A percentile compares a stretch with the other conserved stretches of the same genome.
phyloP scores from a whole-genome alignment of 2,888 invertebrate species.

The Altica lythri region DNA sequence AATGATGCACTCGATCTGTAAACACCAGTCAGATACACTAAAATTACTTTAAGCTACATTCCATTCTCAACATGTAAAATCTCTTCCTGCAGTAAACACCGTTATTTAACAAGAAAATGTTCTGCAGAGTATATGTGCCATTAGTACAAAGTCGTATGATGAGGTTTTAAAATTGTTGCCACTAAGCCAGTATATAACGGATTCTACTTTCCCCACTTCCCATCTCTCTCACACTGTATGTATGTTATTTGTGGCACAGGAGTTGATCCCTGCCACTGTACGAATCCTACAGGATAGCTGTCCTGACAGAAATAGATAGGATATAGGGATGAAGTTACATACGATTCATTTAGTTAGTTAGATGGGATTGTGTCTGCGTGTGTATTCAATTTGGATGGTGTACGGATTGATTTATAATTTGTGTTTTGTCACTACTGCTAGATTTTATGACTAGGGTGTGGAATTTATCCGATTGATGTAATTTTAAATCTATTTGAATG shows the following conservation, averaged over 20 bases:
- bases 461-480: no score
- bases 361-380: conserved; percentile 25
- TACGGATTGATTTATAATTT: conserved; percentile 28
- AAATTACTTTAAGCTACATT: no score
- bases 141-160: conserved; percentile 37
- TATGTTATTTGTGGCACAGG: conserved; percentile 16
- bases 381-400: conserved; percentile 25
- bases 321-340: conserved; percentile 23
- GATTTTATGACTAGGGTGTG: conserved; percentile 9
- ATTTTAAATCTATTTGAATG: no score
- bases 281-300: conserved; percentile 24
- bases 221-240: neutral
- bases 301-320: conserved; percentile 30
- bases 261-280: conserved; percentile 16
- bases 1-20: no score
- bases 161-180: conserved; percentile 33
- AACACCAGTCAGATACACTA: no score
- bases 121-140: conserved; percentile 15
- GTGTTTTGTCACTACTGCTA: neutral
- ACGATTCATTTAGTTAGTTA: conserved; percentile 30
- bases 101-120: conserved; percentile 3
- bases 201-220: neutral
- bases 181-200: neutral
- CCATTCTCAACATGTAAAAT: no score
- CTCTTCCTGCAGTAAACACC: conserved; percentile 9